Evolutionary conservation across 2,797 vertebrate genomes (phyloP).

Genomic region (Hyperoplus lanceolatus): DNA sequence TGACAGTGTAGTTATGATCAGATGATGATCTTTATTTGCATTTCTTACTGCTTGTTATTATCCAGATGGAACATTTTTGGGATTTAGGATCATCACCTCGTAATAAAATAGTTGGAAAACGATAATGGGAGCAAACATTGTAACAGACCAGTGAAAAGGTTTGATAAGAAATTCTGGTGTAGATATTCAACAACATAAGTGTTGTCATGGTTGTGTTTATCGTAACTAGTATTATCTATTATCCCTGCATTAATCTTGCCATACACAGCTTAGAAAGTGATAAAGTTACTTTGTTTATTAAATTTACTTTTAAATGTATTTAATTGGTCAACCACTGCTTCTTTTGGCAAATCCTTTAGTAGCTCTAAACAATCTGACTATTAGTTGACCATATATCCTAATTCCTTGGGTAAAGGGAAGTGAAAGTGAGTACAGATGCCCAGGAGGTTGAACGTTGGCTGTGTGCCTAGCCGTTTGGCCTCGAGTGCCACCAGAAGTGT

Average conservation of each 20-base stretch:
- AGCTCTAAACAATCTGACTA: background rate
- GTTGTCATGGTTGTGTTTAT: background rate
- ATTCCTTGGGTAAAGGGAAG: constrained; percentile 6
- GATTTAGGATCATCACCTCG: background rate
- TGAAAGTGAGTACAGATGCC: constrained; percentile 38
- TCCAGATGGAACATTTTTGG: background rate
- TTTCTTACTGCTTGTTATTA: constrained; percentile 8
- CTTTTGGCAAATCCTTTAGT: background rate
- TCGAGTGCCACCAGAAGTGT: constrained; percentile 27
- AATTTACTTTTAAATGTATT: background rate
- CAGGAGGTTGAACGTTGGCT: constrained; percentile 32
- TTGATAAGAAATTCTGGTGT: background rate
- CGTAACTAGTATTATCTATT: background rate
- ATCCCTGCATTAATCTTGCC: background rate
- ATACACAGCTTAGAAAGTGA: background rate
- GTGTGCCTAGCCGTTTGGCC: constrained; percentile 18
- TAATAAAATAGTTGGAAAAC: background rate
- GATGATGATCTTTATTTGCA: background rate
- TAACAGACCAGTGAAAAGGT: background rate
- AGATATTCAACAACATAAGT: background rate
- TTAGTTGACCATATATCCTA: background rate
- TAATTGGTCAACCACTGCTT: background rate
- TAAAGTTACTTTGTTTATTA: too few relatives aligned
- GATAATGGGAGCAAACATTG: background rate
- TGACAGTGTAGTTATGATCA: constrained; percentile 12